A percentile compares a stretch with the other conserved stretches of the same genome.
These are phyloP conservation scores for Pimpla rufipes DNA, from an alignment of 2,888 invertebrate genomes.

Conservation along the genomic window DNA sequence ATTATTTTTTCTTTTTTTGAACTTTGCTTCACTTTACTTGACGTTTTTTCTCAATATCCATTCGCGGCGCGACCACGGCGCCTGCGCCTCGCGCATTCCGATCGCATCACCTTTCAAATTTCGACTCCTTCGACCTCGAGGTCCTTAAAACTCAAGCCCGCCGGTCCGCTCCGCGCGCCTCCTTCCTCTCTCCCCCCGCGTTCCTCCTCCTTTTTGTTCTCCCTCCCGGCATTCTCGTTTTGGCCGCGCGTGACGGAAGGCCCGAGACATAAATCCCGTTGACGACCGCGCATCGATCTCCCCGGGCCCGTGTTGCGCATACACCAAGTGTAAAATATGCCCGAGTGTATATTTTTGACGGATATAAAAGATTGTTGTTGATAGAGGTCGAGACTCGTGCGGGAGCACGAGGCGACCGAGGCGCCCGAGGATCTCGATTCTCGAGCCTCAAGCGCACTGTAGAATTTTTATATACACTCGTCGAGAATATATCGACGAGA, in stretches of 20 bases:
- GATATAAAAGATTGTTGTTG: slow-evolving; percentile 67
- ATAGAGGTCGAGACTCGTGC: slow-evolving; percentile 39
- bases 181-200: neutral
- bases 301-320: slow-evolving; percentile 40
- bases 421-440: neutral
- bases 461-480: slow-evolving; percentile 37
- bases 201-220: slow-evolving; percentile 11
- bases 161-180: slow-evolving; percentile 19
- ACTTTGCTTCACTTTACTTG: too few species aligned
- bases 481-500: slow-evolving; percentile 42
- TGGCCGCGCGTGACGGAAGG: slow-evolving; percentile 67
- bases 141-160: slow-evolving; percentile 59
- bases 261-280: slow-evolving; percentile 69
- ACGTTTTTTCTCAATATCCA: too few species aligned
- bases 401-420: neutral
- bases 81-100: slow-evolving; percentile 16
- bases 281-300: slow-evolving; percentile 69
- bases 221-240: slow-evolving; percentile 60
- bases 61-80: slow-evolving; percentile 3
- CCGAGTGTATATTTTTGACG: slow-evolving; percentile 66
- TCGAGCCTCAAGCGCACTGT: too few species aligned
- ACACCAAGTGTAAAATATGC: slow-evolving; percentile 59
- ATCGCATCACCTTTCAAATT: slow-evolving; percentile 53
- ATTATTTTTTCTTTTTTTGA: too few species aligned
- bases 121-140: slow-evolving; percentile 67